Base-by-base conservation (phyloP, 53 echinoderm and acorn worm species). In the Patiria pectinifera region DNA sequence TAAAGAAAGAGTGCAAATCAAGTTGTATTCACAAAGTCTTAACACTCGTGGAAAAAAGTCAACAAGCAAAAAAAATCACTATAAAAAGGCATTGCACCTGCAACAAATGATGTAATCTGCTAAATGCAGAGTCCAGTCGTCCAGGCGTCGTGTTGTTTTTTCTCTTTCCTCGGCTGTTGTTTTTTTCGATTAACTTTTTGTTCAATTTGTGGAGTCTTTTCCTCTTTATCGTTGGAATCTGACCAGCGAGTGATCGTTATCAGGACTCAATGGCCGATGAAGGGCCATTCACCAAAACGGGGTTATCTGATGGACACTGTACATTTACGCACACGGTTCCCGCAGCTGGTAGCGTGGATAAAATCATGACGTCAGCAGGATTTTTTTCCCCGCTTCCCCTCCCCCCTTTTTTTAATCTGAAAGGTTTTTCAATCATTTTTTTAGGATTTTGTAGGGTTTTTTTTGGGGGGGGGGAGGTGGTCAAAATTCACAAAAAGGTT, bases 231-330 rank as follows among this genome's bases (percentile, higher is more conserved):
- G 3, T 15, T 48, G 24, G 72, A 86, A 86, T 75, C 86, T 86
- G 86, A 46, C 15, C 71, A 71, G 66, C 45, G 16, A 44, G 62
- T 69, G 85, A 85, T 85, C 18, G 16, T 45, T 69, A 45, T 45
- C 62, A 85, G 25, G 85, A 85, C 74, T 74, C 43, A 69, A 69
- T 63, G 45, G 43, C 3, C 62, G 12, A 48, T 61, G 60, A 85
- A 45, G 45, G 15, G 18, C 14, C 5, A 21, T 44, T 21, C 26
- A 45, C 23, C 11, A 6, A 85, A 85, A 70, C 8, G 19, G 69
- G 45, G 46, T 82, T 85, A 66, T 85, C 70, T 26, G 85, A 85
- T 85, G 62, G 85, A 85, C 22, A 85, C 19, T 62, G 69, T 45
- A 74, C 22, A 23, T 24, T 74, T 74, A 74, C 74, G 74, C 74